These are phyloP conservation scores for Elephantulus edwardii DNA, from an alignment of 2,113 vertebrate species.

Conservation along the genomic window DNA sequence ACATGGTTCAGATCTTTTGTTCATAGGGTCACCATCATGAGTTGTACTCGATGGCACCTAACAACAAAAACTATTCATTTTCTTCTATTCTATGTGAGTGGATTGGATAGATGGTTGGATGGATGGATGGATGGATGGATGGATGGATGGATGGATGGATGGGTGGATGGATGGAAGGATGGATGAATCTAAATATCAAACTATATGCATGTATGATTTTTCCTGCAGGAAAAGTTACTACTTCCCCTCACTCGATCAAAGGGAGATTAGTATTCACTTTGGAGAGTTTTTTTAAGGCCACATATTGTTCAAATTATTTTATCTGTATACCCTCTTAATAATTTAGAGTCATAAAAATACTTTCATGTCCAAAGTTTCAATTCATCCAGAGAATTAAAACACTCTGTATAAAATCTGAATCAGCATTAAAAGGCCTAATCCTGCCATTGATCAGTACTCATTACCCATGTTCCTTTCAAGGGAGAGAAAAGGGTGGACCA, in stretches of 20 bases:
- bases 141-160: not conserved
- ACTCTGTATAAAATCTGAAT: slow-evolving; percentile 11
- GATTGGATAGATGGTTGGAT: no score
- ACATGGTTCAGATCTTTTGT: no score
- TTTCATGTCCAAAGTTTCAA: slow-evolving; percentile 45
- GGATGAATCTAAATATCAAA: not conserved
- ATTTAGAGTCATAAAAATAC: slow-evolving; percentile 69
- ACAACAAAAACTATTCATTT: no score
- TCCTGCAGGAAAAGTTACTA: not conserved
- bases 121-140: no score
- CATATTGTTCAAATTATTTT: not conserved
- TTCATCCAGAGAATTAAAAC: slow-evolving; percentile 42
- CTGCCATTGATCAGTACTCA: not conserved
- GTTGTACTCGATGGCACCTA: no score
- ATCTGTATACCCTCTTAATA: slow-evolving; percentile 59
- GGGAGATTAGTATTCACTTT: not conserved
- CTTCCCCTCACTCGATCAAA: slow-evolving; percentile 21
- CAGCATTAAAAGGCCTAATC: not conserved
- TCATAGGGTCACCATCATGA: no score
- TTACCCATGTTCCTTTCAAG: not conserved
- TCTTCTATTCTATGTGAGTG: no score
- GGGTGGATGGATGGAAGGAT: not conserved
- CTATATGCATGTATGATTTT: not conserved
- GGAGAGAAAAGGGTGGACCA: not conserved
- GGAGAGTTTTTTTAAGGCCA: not conserved